These are phyloP conservation scores for Creontiades dilutus DNA, from an alignment of 2,888 invertebrate species.

Conservation along the genomic window DNA sequence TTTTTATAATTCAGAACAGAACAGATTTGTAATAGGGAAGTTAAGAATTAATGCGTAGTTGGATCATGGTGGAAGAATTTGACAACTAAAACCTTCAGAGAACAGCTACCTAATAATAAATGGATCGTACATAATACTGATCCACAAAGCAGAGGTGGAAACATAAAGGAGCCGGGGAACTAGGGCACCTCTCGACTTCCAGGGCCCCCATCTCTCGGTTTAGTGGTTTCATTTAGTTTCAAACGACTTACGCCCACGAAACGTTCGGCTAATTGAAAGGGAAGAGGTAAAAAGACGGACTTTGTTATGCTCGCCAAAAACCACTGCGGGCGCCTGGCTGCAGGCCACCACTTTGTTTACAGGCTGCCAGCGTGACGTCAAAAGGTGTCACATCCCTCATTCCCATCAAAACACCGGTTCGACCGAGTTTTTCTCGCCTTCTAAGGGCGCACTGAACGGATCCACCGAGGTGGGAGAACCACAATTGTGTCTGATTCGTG, in stretches of 20 bases:
- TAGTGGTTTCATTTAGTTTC: constrained; percentile 1
- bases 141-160: too few species aligned
- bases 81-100: too few species aligned
- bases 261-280: not conserved
- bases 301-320: constrained; percentile 13
- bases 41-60: too few species aligned
- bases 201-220: not conserved
- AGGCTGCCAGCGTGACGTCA: constrained; percentile 60
- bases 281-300: constrained; percentile 1
- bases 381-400: constrained; percentile 31
- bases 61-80: too few species aligned
- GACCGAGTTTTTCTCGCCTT: constrained; percentile 3
- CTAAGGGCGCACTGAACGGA: not conserved
- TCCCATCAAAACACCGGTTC: not conserved
- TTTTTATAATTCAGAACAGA: too few species aligned
- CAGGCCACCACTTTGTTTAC: constrained; percentile 43
- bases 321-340: constrained; percentile 48
- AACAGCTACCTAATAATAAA: too few species aligned
- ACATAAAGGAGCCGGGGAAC: too few species aligned
- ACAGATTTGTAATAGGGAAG: too few species aligned
- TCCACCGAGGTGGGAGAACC: too few species aligned
- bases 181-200: too few species aligned
- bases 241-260: not conserved
- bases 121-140: too few species aligned
- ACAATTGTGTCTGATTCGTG: too few species aligned